Evolutionary conservation across 2,888 invertebrate genomes (phyloP).

Genomic region (Mongoloraphidia duomilia): DNA sequence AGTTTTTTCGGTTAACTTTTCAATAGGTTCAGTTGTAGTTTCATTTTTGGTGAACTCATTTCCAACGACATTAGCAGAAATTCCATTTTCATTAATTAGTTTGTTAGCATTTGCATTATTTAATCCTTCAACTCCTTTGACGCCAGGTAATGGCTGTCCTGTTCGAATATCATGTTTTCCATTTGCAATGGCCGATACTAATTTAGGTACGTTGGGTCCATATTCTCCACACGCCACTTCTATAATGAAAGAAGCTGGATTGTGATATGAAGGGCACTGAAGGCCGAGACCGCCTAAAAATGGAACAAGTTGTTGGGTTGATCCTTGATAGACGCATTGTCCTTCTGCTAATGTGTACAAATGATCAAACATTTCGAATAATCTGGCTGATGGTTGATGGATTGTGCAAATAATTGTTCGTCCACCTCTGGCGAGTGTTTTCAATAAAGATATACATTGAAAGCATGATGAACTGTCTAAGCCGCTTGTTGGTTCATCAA

Average conservation of each 20-base stretch:
- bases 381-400: conserved; percentile 90
- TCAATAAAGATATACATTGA: conserved; percentile 81
- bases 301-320: conserved; percentile 69
- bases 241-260: conserved; percentile 92
- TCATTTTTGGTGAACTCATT: conserved; percentile 40
- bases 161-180: conserved; percentile 68
- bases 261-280: conserved; percentile 90
- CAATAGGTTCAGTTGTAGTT: conserved; percentile 23
- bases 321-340: conserved; percentile 88
- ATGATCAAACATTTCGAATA: conserved; percentile 95
- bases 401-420: conserved; percentile 91
- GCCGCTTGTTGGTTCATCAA: conserved; percentile 94
- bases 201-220: conserved; percentile 72
- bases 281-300: conserved; percentile 66
- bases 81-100: neutral
- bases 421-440: conserved; percentile 78
- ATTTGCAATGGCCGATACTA: conserved; percentile 75
- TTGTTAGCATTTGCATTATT: conserved; percentile 30
- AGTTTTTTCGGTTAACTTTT: conserved; percentile 23
- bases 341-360: conserved; percentile 88
- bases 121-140: conserved; percentile 30
- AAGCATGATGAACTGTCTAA: conserved; percentile 91
- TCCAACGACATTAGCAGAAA: conserved; percentile 5
- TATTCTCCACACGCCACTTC: conserved; percentile 96
- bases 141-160: conserved; percentile 51